Evolutionary conservation across 1,140 invertebrate genomes (phyloP).

Genomic region (Neodiprion lecontei): DNA sequence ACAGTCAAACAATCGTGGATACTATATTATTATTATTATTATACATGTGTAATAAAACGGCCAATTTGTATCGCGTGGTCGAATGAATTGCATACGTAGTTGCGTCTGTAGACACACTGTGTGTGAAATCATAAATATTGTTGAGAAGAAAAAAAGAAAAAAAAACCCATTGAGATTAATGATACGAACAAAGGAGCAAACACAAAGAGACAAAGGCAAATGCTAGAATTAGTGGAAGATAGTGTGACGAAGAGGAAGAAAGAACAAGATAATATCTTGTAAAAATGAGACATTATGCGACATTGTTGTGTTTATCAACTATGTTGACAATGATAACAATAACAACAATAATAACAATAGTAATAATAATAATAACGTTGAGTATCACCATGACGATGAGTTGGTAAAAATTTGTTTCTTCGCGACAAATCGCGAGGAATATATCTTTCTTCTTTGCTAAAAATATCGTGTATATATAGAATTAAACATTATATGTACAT

Average conservation of each 20-base stretch:
- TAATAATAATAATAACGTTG: slow-evolving; percentile 1
- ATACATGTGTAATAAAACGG: too few relatives aligned
- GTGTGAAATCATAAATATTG: not conserved
- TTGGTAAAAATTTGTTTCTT: not conserved
- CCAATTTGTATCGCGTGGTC: too few relatives aligned
- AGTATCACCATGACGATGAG: not conserved
- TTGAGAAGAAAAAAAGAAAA: slow-evolving; percentile 6
- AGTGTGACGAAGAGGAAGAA: not conserved
- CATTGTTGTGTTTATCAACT: not conserved
- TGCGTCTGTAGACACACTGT: not conserved
- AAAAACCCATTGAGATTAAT: slow-evolving; percentile 10
- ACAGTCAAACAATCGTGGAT: too few relatives aligned
- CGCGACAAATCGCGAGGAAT: not conserved
- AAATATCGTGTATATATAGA: not conserved
- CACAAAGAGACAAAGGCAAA: not conserved
- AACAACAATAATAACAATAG: not conserved
- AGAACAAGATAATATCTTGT: not conserved
- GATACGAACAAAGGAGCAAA: slow-evolving; percentile 4
- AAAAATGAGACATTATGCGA: not conserved
- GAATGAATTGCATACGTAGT: too few relatives aligned
- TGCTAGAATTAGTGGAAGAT: not conserved
- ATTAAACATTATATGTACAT: not conserved
- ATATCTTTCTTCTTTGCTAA: too few relatives aligned
- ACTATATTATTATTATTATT: too few relatives aligned
- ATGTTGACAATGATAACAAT: not conserved